Percentiles rank a stretch among this genome's conserved stretches.
phyloP scores from a whole-genome alignment of 2,113 vertebrate genomes.

The Embiotoca jacksoni region DNA sequence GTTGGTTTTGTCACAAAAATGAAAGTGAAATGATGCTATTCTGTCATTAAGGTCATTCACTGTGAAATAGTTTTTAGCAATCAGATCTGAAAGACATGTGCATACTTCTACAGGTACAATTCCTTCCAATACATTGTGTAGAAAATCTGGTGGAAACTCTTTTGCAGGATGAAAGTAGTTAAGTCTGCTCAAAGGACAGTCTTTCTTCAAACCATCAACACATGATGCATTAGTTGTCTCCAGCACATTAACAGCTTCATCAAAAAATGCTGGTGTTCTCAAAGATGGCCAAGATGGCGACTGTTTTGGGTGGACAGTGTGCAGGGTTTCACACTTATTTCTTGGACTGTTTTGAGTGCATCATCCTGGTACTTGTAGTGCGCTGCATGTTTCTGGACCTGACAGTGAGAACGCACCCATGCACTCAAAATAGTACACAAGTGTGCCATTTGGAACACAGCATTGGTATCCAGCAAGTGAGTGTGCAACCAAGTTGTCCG shows the following conservation, averaged over 20 bases:
- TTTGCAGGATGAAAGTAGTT: neutral
- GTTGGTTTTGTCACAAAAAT: constrained; percentile 37
- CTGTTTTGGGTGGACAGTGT: no score
- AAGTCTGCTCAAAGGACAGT: neutral
- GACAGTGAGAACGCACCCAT: no score
- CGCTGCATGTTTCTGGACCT: no score
- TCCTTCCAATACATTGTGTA: neutral
- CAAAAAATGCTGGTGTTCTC: neutral
- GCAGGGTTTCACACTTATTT: no score
- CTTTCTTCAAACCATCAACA: constrained; percentile 8
- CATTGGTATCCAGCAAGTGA: neutral
- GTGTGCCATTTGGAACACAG: neutral
- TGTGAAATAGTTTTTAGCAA: constrained; percentile 18
- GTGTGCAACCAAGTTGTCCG: neutral
- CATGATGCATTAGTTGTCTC: neutral
- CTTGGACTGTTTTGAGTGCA: no score
- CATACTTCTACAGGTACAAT: neutral
- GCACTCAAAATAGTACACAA: no score
- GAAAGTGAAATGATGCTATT: constrained; percentile 19
- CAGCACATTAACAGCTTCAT: neutral
- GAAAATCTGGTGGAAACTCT: constrained; percentile 3
- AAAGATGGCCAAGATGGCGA: no score
- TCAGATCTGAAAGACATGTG: constrained; percentile 12
- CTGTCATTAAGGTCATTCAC: constrained; percentile 14
- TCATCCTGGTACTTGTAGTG: no score